Percentiles rank a stretch among this genome's conserved stretches.
These are phyloP conservation scores for Nothoprocta pentlandii DNA, from an alignment of 2,113 vertebrate genomes.

Conservation along the genomic window DNA sequence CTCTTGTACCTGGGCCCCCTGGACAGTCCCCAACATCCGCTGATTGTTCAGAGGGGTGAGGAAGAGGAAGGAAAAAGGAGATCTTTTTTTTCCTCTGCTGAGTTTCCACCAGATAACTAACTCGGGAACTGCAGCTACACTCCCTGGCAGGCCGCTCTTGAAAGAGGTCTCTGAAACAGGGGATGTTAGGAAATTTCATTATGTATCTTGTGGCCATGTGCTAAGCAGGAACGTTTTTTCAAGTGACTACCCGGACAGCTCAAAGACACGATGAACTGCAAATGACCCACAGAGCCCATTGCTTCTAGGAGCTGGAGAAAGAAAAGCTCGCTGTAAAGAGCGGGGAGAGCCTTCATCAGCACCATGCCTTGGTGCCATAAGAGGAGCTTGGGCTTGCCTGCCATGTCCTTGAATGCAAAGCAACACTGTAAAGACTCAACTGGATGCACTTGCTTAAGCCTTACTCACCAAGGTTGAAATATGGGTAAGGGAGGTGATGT, in stretches of 20 bases:
- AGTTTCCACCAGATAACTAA: neutral
- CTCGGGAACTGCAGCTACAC: constrained; percentile 2
- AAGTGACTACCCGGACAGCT: neutral
- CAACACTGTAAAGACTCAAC: neutral
- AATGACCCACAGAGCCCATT: neutral
- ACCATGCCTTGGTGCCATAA: fast-evolving
- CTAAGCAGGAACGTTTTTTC: neutral
- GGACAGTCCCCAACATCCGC: fast-evolving
- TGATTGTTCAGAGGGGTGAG: fast-evolving
- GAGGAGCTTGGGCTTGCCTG: fast-evolving
- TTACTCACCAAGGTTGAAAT: neutral
- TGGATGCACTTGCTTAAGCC: neutral
- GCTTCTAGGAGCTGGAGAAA: constrained; percentile 21
- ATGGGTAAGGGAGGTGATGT: neutral
- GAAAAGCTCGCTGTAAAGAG: neutral
- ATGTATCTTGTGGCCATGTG: neutral
- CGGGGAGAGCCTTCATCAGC: neutral
- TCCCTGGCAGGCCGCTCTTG: neutral
- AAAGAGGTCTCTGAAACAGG: neutral
- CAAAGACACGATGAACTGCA: constrained; percentile 25
- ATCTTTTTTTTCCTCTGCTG: neutral
- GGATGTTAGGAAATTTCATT: constrained; percentile 3
- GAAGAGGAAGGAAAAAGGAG: neutral
- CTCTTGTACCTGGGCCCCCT: neutral
- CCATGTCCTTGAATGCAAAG: fast-evolving